These are phyloP conservation scores for Cheumatopsyche charites DNA, from an alignment of 1,140 invertebrate genomes.

Conservation along the genomic window DNA sequence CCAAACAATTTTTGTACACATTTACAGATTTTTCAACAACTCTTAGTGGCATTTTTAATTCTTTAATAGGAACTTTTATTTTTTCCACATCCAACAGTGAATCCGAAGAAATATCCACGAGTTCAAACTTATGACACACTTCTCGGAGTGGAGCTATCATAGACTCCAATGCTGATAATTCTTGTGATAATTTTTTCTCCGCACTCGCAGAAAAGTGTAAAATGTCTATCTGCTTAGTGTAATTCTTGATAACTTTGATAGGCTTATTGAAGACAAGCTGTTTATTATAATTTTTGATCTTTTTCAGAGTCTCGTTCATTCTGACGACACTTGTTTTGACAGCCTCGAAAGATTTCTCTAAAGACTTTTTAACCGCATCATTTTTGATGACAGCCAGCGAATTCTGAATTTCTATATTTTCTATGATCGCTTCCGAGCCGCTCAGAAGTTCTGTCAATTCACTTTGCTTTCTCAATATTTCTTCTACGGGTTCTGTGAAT, in stretches of 20 bases:
- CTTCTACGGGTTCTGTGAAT: slow-evolving; percentile 51
- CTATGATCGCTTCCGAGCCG: slow-evolving; percentile 50
- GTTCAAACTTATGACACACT: slow-evolving; percentile 43
- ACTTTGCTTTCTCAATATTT: slow-evolving; percentile 43
- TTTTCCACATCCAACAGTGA: slow-evolving; percentile 20
- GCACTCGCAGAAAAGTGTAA: slow-evolving; percentile 20
- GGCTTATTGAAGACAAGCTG: slow-evolving; percentile 41
- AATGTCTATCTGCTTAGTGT: slow-evolving; percentile 33
- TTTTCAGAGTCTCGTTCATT: slow-evolving; percentile 56
- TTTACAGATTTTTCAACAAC: not conserved
- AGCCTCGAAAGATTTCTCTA: slow-evolving; percentile 34
- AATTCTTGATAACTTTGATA: slow-evolving; percentile 41
- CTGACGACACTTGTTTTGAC: slow-evolving; percentile 47
- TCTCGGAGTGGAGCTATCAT: slow-evolving; percentile 38
- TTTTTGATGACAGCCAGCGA: slow-evolving; percentile 25
- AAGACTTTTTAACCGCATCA: slow-evolving; percentile 36
- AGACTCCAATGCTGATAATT: slow-evolving; percentile 24
- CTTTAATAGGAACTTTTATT: slow-evolving; percentile 13
- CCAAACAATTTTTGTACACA: slow-evolving; percentile 19
- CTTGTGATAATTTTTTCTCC: slow-evolving; percentile 8
- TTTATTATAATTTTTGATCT: slow-evolving; percentile 44
- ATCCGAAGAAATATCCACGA: slow-evolving; percentile 26
- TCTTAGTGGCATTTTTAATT: not conserved
- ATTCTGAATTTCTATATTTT: slow-evolving; percentile 37
- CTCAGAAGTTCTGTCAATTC: slow-evolving; percentile 49